These are phyloP conservation scores for Protaetia brevitarsis DNA, from an alignment of 1,140 invertebrate genomes.

Conservation along the genomic window DNA sequence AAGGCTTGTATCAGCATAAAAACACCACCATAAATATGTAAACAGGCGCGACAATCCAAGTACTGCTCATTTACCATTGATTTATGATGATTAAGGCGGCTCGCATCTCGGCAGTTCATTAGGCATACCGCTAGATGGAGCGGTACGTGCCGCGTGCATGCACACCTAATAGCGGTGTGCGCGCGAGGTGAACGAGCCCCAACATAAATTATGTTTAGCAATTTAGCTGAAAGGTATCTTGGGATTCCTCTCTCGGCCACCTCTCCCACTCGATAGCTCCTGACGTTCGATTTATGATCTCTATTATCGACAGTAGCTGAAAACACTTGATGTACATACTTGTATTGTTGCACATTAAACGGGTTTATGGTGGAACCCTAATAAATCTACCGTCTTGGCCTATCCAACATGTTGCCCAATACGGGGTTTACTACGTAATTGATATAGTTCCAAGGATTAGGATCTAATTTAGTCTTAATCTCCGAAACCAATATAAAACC, in stretches of 20 bases:
- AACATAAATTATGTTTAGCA: constrained; percentile 18
- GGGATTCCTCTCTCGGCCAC: not conserved
- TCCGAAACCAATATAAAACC: too few species aligned
- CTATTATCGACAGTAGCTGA: constrained; percentile 14
- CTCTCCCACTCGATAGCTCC: not conserved
- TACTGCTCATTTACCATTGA: constrained; percentile 12
- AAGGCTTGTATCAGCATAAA: constrained; percentile 1
- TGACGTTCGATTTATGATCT: constrained; percentile 16
- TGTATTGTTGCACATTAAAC: not conserved
- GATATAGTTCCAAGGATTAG: too few species aligned
- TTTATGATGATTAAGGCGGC: constrained; percentile 12
- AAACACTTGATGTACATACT: constrained; percentile 9
- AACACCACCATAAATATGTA: constrained; percentile 10
- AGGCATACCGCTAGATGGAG: constrained; percentile 1
- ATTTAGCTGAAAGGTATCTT: constrained; percentile 18
- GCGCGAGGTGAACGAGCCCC: constrained; percentile 13
- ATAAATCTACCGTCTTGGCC: not conserved
- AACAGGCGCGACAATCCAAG: constrained; percentile 11
- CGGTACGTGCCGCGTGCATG: constrained; percentile 1
- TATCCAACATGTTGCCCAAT: too few species aligned
- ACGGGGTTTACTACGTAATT: too few species aligned
- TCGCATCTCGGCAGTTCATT: constrained; percentile 15
- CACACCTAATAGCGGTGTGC: not conserved
- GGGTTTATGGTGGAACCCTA: not conserved
- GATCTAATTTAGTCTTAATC: too few species aligned